A percentile compares a stretch with the other conserved stretches of the same genome.
Conservation (phyloP, 2,888 invertebrate genomes). For the Eurois occulta region DNA sequence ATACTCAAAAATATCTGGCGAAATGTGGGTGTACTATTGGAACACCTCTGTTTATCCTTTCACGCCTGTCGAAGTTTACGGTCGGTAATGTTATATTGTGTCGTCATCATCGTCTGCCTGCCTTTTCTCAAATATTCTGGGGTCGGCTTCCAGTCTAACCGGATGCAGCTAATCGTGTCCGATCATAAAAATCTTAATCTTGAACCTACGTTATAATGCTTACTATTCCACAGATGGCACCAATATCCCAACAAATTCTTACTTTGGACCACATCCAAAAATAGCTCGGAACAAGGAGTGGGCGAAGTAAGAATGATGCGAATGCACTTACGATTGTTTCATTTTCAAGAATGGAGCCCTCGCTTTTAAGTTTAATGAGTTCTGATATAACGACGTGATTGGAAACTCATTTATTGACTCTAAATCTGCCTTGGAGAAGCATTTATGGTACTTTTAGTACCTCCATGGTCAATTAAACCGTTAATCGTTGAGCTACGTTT, state of each 20-base stretch:
- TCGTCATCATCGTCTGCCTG: too few species aligned
- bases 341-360: slow-evolving; percentile 82
- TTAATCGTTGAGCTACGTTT: slow-evolving; percentile 47
- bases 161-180: too few species aligned
- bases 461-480: slow-evolving; percentile 55
- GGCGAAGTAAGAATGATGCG: slow-evolving; percentile 86
- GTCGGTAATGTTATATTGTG: too few species aligned
- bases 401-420: slow-evolving; percentile 69
- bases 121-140: too few species aligned
- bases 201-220: background rate
- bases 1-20: too few species aligned
- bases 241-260: slow-evolving; percentile 35
- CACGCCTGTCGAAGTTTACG: too few species aligned
- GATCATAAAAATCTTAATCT: background rate
- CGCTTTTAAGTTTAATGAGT: slow-evolving; percentile 82
- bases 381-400: slow-evolving; percentile 77
- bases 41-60: too few species aligned
- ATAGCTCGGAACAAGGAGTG: slow-evolving; percentile 86
- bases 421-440: slow-evolving; percentile 56
- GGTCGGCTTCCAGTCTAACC: too few species aligned
- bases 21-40: too few species aligned
- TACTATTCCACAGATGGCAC: slow-evolving; percentile 1
- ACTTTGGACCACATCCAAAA: slow-evolving; percentile 73
- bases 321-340: slow-evolving; percentile 86
- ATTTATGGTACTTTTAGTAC: slow-evolving; percentile 63